Evolutionary conservation across 2,113 vertebrate genomes (phyloP), one percentile per base, ranked within the genome.

Genomic region (Sorex fumeus): DNA sequence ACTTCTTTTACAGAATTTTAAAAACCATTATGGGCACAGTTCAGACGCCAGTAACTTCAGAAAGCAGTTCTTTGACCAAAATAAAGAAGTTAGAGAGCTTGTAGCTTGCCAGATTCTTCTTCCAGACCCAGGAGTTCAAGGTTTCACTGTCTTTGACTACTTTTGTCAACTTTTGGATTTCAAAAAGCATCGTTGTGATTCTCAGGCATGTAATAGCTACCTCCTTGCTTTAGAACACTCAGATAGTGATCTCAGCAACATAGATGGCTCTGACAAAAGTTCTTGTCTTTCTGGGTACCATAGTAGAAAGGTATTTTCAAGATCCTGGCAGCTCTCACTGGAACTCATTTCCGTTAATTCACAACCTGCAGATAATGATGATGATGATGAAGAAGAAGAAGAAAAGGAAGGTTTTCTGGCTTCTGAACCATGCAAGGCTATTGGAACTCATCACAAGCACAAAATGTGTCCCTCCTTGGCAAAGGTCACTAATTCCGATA

Each of bases 21-120:
- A 84, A 96, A 96, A 88, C 34, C 91, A 95, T 43, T 28, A 80
- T 91, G 95, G 87, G 93, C 84, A 88, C 10, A 12, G 16, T 94
- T 97, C 91, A 80, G 64, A 90, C 96, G 91, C 84, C 66, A 88
- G 53, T 80, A 96, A 89, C 57, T 91, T 89, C 93, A 86, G 98
- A 45, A 95, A 96, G 6, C 96, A 95, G 47, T 91, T 85, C 75
- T 90, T 76, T 83, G 93, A 66, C 79, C 84, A 11, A 82, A 96
- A 87, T 7, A 96, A 93, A 96, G 91, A 89, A 86, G 92, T 76
- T 2, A 97, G 94, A 94, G 95, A 77, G 10, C 95, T 99, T 19
- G 94, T 97, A 23, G 98, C 98, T 25, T 98, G 96, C 93, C 98
- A 98, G 93, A 97, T 99, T 66, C 80, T 98, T 96, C 95, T 97